A percentile compares a stretch with the other conserved stretches of the same genome.
Evolutionary conservation across 92 coral and sea anemone genomes (phyloP).

Genomic region (Porites rus): DNA sequence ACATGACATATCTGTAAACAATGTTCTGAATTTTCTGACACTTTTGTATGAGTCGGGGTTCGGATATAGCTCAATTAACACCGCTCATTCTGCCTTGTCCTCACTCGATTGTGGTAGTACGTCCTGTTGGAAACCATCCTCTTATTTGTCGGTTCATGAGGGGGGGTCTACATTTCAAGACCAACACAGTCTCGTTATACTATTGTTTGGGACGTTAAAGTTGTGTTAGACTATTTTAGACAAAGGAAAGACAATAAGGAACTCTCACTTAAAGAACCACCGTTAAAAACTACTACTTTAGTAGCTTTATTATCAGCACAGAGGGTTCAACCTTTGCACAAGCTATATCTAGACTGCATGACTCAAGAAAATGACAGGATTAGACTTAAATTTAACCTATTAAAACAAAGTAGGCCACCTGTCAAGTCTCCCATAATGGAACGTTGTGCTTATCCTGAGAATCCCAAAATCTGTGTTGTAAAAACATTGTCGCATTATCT

Average conservation of each 20-base stretch:
- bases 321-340: constrained; percentile 26
- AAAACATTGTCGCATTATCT: constrained; percentile 22
- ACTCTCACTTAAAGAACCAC: constrained; percentile 12
- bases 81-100: constrained; percentile 31
- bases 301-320: constrained; percentile 14
- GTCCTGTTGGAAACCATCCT: constrained; percentile 8
- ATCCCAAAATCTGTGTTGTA: constrained; percentile 38
- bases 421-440: constrained; percentile 53
- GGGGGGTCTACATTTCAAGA: constrained; percentile 18
- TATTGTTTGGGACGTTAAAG: constrained; percentile 17
- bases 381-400: constrained; percentile 11
- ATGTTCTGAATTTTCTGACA: constrained; percentile 14
- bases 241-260: constrained; percentile 3
- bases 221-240: constrained; percentile 14
- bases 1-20: constrained; percentile 31
- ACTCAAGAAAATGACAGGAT: constrained; percentile 11
- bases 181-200: constrained; percentile 28
- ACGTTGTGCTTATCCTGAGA: constrained; percentile 5
- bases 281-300: constrained; percentile 17
- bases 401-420: constrained; percentile 49
- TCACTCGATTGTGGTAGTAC: constrained; percentile 10
- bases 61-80: constrained; percentile 16
- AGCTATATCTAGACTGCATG: constrained; percentile 5
- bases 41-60: constrained; percentile 7
- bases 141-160: constrained; percentile 14